A percentile compares a stretch with the other conserved stretches of the same genome.
Evolutionary conservation across 2,113 vertebrate genomes (phyloP).

Genomic region (Atrichornis clamosus): DNA sequence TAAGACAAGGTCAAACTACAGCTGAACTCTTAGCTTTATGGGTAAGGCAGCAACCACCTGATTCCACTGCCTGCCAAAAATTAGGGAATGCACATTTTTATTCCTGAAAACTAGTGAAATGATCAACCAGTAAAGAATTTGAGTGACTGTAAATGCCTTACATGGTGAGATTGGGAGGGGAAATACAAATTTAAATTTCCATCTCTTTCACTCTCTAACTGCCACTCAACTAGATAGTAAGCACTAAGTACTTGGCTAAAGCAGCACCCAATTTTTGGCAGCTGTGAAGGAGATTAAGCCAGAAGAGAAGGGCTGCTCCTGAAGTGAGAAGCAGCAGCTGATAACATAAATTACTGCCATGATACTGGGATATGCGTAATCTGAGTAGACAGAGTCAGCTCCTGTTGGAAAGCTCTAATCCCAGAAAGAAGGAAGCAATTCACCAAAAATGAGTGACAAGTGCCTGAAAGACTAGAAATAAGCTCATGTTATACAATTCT

Average conservation of each 20-base stretch:
- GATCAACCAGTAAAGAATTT: neutral
- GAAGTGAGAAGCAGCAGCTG: neutral
- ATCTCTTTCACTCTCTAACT: neutral
- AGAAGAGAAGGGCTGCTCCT: neutral
- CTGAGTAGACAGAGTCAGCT: neutral
- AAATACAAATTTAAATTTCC: neutral
- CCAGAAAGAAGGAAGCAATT: neutral
- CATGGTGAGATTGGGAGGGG: accelerated
- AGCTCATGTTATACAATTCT: neutral
- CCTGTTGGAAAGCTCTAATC: neutral
- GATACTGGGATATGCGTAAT: neutral
- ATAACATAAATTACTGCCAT: neutral
- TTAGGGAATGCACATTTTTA: neutral
- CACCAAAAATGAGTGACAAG: neutral
- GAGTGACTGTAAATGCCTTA: neutral
- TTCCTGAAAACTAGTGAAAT: neutral
- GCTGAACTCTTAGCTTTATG: neutral
- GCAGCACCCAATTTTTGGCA: neutral
- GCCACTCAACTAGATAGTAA: neutral
- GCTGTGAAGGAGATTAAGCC: neutral
- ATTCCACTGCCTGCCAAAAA: neutral
- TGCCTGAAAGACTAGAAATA: neutral
- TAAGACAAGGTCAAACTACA: neutral
- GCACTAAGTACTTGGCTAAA: neutral
- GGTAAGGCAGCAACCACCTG: neutral